Evolutionary conservation across 2,888 invertebrate genomes (phyloP).

Genomic region (Merodon equestris): DNA sequence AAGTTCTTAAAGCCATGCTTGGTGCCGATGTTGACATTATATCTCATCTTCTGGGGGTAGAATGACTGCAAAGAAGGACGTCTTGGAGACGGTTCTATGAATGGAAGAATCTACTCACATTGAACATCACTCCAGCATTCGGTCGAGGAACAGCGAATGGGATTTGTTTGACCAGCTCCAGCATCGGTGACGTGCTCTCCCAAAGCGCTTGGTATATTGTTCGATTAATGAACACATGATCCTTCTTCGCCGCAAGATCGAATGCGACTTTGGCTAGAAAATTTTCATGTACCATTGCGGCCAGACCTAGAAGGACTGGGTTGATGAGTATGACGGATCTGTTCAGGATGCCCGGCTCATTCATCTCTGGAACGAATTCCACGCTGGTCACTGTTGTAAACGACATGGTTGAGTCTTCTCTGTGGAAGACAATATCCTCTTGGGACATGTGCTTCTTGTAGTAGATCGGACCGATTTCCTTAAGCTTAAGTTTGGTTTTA

Average conservation of each 20-base stretch:
- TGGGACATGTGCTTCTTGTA: slow-evolving; percentile 50
- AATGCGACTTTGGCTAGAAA: slow-evolving; percentile 51
- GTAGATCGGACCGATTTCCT: slow-evolving; percentile 84
- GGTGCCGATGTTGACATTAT: slow-evolving; percentile 64
- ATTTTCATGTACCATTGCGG: slow-evolving; percentile 46
- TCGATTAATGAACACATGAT: slow-evolving; percentile 78
- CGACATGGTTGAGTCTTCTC: slow-evolving; percentile 71
- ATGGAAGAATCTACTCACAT: slow-evolving; percentile 79
- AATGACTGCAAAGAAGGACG: slow-evolving; percentile 43
- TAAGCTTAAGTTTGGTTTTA: slow-evolving; percentile 82
- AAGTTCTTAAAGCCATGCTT: slow-evolving; percentile 66
- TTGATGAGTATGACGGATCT: slow-evolving; percentile 79
- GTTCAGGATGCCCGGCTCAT: slow-evolving; percentile 81
- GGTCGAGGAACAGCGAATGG: slow-evolving; percentile 78
- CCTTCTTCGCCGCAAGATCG: slow-evolving; percentile 35
- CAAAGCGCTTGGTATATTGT: slow-evolving; percentile 83
- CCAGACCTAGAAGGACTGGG: slow-evolving; percentile 57
- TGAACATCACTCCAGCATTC: slow-evolving; percentile 83
- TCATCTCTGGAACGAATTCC: slow-evolving; percentile 81
- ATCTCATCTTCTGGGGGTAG: slow-evolving; percentile 43
- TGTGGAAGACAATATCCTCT: slow-evolving; percentile 65
- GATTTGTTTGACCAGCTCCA: slow-evolving; percentile 80
- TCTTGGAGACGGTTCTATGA: neutral
- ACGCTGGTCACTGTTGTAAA: slow-evolving; percentile 78
- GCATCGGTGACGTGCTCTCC: slow-evolving; percentile 83